Base-by-base conservation (phyloP, 2,888 invertebrate species). In the Microctonus aethiopoides region DNA sequence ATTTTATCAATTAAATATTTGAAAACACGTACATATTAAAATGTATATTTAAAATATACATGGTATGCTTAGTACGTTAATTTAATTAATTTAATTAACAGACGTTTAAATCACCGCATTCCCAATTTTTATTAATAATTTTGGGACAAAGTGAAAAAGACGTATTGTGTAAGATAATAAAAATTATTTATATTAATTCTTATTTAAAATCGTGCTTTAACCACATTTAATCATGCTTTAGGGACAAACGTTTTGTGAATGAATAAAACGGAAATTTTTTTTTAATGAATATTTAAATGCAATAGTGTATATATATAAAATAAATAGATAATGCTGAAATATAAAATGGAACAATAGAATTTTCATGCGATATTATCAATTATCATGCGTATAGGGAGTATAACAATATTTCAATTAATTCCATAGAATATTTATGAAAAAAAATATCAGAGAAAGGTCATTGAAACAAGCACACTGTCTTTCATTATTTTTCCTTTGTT, bases 361-460 rank as follows among this genome's bases (percentile, higher is more conserved):
- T n/a, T n/a, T 11, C 26, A 24, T 62, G 24, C 24, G 6, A 41
- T 41, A n/a, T 62, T 26, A 24, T 62, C 16, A 57, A 64, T 62
- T 52, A 70, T 73, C 70, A 72, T 72, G 74, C 75, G 68, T 46
- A 62, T 39, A 39, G n/a, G 13, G n/a, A 67, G 64, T 63, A 62
- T 16, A 41, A 46, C 16, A 22, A 41, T 56, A n/a, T 6, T 56
- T 7, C 6, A 6, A 2, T 26, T 29, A 56, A 6, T 56, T 16
- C 24, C 7, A 11, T 24, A 56, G 0, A 56, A 56, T 29, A 34
- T 2, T 54, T 24, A 54, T 54, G 13, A 57, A 34, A 6, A 34
- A 6, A n/a, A n/a, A n/a, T n/a, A n/a, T n/a, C n/a, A n/a, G n/a
- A n/a, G n/a, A n/a, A n/a, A n/a, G n/a, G n/a, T n/a, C n/a, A n/a